Evolutionary conservation across 1,140 invertebrate species (phyloP).

Genomic region (Agraylea sexmaculata): DNA sequence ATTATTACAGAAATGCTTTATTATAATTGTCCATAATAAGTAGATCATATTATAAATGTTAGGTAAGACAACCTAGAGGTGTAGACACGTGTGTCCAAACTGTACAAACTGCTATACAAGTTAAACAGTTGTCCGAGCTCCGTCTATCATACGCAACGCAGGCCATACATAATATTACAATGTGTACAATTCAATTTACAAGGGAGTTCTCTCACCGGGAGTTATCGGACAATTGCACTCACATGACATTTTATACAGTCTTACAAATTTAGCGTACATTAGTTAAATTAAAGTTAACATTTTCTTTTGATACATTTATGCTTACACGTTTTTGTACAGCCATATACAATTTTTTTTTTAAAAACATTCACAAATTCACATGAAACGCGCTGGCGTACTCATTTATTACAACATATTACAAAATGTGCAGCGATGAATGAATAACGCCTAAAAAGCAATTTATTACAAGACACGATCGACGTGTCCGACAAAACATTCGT

Average conservation of each 20-base stretch:
- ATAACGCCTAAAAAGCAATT: too few relatives aligned
- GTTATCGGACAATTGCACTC: constrained; percentile 12
- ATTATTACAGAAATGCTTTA: constrained; percentile 47
- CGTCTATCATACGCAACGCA: constrained; percentile 6
- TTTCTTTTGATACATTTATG: constrained; percentile 21
- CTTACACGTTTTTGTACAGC: constrained; percentile 44
- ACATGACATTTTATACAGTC: constrained; percentile 21
- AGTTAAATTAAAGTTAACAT: constrained; percentile 22
- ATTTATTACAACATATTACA: too few relatives aligned
- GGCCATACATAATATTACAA: constrained; percentile 15
- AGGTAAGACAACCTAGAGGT: constrained; percentile 43
- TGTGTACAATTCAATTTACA: constrained; percentile 13
- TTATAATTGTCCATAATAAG: constrained; percentile 44
- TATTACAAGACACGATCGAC: too few relatives aligned
- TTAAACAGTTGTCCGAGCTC: constrained; percentile 17
- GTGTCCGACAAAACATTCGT: too few relatives aligned
- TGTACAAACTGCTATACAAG: constrained; percentile 21
- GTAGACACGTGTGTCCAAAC: constrained; percentile 21
- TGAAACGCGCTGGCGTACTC: too few relatives aligned
- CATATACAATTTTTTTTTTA: constrained; percentile 44
- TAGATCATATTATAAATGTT: constrained; percentile 44
- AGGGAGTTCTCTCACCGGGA: constrained; percentile 2
- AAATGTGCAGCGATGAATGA: too few relatives aligned
- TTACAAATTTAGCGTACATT: constrained; percentile 16
- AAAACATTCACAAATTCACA: too few relatives aligned